phyloP scores from a whole-genome alignment of 2,888 invertebrate genomes.

The Poecilus cupreus region DNA sequence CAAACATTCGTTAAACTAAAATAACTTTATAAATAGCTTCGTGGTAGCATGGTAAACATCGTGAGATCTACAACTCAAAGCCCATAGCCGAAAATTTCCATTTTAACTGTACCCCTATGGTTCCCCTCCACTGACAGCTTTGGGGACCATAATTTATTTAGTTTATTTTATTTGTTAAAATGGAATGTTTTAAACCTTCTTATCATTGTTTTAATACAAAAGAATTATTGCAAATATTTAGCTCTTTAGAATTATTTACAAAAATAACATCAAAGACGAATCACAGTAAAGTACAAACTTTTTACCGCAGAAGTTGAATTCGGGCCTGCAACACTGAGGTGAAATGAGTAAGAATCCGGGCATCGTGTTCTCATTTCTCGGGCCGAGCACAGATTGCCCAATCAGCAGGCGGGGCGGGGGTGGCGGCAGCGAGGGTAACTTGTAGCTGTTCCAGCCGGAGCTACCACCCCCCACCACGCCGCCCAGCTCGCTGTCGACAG shows the following conservation, averaged over 20 bases:
- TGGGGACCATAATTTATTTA: too few relatives aligned
- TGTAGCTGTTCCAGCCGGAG: slow-evolving; percentile 26
- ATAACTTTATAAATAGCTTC: too few relatives aligned
- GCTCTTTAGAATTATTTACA: not conserved
- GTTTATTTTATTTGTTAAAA: too few relatives aligned
- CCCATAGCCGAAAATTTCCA: too few relatives aligned
- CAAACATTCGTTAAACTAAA: too few relatives aligned
- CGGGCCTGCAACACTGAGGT: not conserved
- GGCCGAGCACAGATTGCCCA: slow-evolving; percentile 51
- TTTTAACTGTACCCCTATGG: too few relatives aligned
- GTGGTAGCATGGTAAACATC: too few relatives aligned
- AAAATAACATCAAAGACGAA: not conserved
- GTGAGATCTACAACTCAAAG: too few relatives aligned
- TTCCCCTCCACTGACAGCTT: too few relatives aligned
- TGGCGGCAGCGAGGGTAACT: slow-evolving; percentile 31
- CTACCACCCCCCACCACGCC: not conserved
- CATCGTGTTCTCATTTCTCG: slow-evolving; percentile 43
- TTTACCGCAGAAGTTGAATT: slow-evolving; percentile 1
- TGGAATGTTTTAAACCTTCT: too few relatives aligned
- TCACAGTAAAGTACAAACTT: not conserved
- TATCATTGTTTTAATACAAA: not conserved
- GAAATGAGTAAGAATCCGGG: slow-evolving; percentile 43
- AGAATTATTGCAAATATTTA: not conserved
- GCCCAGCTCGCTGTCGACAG: not conserved
- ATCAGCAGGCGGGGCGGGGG: slow-evolving; percentile 60